These are phyloP conservation scores for Plestiodon gilberti DNA, from an alignment of 2,113 vertebrate genomes.

Conservation along the genomic window DNA sequence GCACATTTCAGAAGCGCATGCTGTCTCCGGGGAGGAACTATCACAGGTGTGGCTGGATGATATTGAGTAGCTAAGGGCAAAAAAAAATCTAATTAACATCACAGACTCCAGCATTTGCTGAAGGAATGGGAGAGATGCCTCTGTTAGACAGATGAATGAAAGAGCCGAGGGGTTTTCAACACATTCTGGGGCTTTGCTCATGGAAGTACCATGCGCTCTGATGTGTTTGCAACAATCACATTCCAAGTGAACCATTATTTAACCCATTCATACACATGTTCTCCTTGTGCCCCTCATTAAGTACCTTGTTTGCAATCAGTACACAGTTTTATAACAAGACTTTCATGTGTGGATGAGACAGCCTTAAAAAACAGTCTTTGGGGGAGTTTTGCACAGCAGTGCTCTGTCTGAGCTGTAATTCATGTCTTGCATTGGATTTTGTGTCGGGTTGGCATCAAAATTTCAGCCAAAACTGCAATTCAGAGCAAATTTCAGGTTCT, in stretches of 20 bases:
- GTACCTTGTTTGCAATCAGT: not conserved
- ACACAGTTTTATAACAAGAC: not conserved
- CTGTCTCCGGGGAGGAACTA: conserved; percentile 19
- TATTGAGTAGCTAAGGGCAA: conserved; percentile 17
- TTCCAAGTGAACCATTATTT: conserved; percentile 1
- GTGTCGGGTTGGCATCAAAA: not conserved
- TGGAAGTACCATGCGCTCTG: not conserved
- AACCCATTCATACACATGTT: not conserved
- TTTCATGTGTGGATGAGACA: conserved; percentile 6
- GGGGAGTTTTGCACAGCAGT: not conserved
- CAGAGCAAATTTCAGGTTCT: not conserved
- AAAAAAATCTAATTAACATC: conserved; percentile 23
- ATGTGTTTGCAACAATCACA: not conserved
- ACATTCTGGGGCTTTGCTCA: accelerated
- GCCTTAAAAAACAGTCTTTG: conserved; percentile 12
- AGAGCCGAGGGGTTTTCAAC: not conserved
- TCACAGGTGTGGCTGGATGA: conserved; percentile 1
- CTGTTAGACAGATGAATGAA: not conserved
- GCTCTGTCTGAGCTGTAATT: not conserved
- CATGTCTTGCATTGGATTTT: not conserved
- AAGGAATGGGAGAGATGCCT: not conserved
- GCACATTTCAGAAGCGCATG: conserved; percentile 1
- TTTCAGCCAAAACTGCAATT: not conserved
- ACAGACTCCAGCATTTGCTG: conserved; percentile 10
- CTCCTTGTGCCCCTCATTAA: not conserved